Percentiles rank a stretch among this genome's conserved stretches.
phyloP scores from a whole-genome alignment of 2,797 vertebrate species.

The Acipenser transmontanus region DNA sequence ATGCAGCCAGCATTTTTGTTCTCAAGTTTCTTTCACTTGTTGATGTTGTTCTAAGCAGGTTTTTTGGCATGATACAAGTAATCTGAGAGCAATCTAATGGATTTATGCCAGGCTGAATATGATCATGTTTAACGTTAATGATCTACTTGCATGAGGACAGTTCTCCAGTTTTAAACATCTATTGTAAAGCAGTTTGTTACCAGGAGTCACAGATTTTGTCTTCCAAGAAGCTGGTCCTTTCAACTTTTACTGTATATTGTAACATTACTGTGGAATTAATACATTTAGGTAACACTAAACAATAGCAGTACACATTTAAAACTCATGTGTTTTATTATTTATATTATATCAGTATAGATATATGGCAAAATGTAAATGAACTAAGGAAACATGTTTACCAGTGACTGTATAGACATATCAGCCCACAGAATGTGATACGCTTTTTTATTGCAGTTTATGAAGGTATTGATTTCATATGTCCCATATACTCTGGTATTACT shows the following conservation, averaged over 20 bases:
- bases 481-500: constrained; percentile 15
- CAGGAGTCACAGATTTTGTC: constrained; percentile 20
- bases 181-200: constrained; percentile 8
- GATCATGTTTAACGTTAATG: constrained; percentile 72
- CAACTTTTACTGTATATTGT: too few species aligned
- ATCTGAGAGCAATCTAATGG: constrained; percentile 60
- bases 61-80: constrained; percentile 65
- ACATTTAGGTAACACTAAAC: too few species aligned
- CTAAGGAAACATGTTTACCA: too few species aligned
- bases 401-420: too few species aligned
- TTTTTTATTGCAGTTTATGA: too few species aligned
- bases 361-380: too few species aligned
- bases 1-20: not conserved
- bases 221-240: not conserved
- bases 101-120: constrained; percentile 73
- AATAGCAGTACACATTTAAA: too few species aligned
- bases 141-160: constrained; percentile 51
- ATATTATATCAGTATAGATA: too few species aligned
- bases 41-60: constrained; percentile 28
- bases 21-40: constrained; percentile 29
- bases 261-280: too few species aligned
- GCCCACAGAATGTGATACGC: too few species aligned
- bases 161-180: constrained; percentile 26
- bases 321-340: too few species aligned
- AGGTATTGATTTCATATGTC: too few species aligned